Evolutionary conservation across 64 coral and sea anemone genomes (phyloP), one percentile per base, ranked within the genome.

Genomic region (Montipora capricornis): DNA sequence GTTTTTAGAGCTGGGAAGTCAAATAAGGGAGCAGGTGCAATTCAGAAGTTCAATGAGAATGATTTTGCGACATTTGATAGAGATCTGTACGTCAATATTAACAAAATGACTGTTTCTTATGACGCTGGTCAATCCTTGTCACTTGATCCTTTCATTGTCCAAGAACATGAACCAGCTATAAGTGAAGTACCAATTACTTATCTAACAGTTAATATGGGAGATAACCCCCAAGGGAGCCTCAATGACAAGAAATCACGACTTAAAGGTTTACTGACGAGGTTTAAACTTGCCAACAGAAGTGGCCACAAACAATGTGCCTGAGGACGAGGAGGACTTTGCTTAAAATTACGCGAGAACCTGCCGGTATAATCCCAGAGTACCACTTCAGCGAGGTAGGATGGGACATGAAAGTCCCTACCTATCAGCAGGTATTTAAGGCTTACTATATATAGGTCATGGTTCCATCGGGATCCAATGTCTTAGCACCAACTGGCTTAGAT

Each of bases 61-160:
- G 64, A 86, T 5, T 20, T 46, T 44, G 49, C 3, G 3, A 73
- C 3, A 49, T 86, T 86, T 6, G 66, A 73, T 68, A 62, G 82
- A 4, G 82, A 86, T 86, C 66, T 86, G 6, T 86, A 86, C 66
- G 50, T 86, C 64, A 62, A 20, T 14, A 49, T 86, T 5, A 86
- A 86, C 66, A 86, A 86, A 2, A 44, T 86, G 19, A 68, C 66
- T 11, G 82, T 86, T 66, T 20, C 82, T 17, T 7, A 70, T 5
- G 82, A 49, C 7, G 50, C 8, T 11, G 8, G 82, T 51, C 66
- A 86, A 19, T 71, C 8, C 22, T 46, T 17, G 62, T 70, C 46
- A 12, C 44, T 44, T 71, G 82, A 86, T 47, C 82, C 82, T 17
- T 86, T 86, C 46, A 2, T 71, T 48, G 19, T 71, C 82, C 82